Conservation (phyloP, 2,113 vertebrate genomes). For the Hyperopisus bebe region DNA sequence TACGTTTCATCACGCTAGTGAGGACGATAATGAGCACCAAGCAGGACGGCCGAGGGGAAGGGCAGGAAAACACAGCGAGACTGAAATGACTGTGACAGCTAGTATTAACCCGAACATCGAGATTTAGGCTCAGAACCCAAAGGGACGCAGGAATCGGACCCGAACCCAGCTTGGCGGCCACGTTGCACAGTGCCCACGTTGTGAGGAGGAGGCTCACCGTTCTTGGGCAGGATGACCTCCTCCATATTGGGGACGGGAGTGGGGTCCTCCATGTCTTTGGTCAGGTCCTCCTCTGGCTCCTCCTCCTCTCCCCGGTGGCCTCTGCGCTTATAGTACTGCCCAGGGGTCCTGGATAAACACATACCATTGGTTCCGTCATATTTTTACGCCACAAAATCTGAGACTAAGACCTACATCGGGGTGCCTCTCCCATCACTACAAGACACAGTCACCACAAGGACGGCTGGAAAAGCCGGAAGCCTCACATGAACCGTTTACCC, state of each 20-base stretch:
- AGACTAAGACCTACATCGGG: background rate
- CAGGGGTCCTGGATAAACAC: slow-evolving; percentile 62
- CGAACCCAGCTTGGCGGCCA: background rate
- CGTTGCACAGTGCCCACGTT: background rate
- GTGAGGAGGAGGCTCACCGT: slow-evolving; percentile 54
- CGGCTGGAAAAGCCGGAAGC: too few species aligned
- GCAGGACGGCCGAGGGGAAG: background rate
- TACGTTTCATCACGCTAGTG: background rate
- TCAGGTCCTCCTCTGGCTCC: slow-evolving; percentile 89
- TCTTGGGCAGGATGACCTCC: slow-evolving; percentile 88
- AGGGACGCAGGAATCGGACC: background rate
- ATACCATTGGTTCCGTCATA: background rate
- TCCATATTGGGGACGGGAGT: slow-evolving; percentile 90
- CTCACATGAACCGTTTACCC: too few species aligned
- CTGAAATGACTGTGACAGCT: background rate
- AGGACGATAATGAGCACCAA: background rate
- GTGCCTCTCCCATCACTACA: too few species aligned
- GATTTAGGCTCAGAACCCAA: background rate
- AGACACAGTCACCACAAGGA: too few species aligned
- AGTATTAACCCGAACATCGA: background rate
- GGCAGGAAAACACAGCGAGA: background rate
- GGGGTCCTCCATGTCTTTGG: slow-evolving; percentile 94
- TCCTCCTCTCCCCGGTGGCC: slow-evolving; percentile 86
- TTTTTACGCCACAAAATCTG: background rate
- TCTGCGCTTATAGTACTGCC: slow-evolving; percentile 78